Base-by-base conservation (phyloP, 1,140 invertebrate genomes). In the Drosophila aff. region DNA sequence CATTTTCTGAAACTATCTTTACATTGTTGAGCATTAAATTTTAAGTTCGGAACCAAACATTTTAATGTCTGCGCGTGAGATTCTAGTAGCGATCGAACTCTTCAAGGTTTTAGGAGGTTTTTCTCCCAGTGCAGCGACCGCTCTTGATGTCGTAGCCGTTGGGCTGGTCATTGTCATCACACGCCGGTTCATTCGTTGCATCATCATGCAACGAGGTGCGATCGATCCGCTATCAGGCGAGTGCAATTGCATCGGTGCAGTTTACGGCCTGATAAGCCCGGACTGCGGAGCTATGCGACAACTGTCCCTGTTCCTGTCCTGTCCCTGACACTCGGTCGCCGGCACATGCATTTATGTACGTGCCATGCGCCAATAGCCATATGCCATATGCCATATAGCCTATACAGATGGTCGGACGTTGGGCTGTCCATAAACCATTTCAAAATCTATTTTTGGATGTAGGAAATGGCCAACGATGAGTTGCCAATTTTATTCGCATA, bases 401-500 rank as follows among this genome's bases (percentile, higher is more conserved):
- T 77, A 41, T 77, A 49, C 76, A 61, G 36, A 43, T 36, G 55
- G 15, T 46, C 59, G 33, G 26, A 73, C 69, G 41, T 31, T 43
- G 31, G 26, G 38, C 52, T 33, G 47, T 60, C 53, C 62, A 61
- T 58, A 65, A 40, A 59, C 28, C 75, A 53, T 58, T 60, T 75
- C 66, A 28, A 33, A 33, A 31, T 52, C 77, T 87, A 89, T 79
- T 83, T 84, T 64, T 74, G 71, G 81, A 47, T 53, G 44, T 73
- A 59, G 68, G 77, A 89, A 89, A 83, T 83, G 72, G 59, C n/a
- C 66, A 52, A 71, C 66, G 60, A 65, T 78, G 62, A 81, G 52
- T 59, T 72, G 66, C 66, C 66, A 74, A 76, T 67, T 55, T 80
- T 64, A 50, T 43, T 41, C 16, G 21, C 43, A 26, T 38, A n/a